Percentiles rank a stretch among this genome's conserved stretches.
phyloP scores from a whole-genome alignment of 1,140 invertebrate species.

The Diploscapter pachys region DNA sequence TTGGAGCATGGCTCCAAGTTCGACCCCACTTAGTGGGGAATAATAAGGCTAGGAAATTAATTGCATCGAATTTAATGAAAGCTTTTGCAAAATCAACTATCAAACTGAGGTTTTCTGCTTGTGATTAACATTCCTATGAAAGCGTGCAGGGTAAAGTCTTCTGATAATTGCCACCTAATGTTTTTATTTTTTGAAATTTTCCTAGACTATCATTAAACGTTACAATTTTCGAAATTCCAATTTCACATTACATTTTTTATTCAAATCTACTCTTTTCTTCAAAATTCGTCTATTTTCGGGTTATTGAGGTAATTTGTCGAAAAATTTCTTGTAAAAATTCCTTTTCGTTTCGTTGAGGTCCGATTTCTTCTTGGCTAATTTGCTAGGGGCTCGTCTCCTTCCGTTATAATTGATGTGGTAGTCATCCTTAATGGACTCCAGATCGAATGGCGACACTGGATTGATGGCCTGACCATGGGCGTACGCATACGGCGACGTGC shows the following conservation, averaged over 20 bases:
- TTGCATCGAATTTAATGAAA: no score
- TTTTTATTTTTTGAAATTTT: no score
- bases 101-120: no score
- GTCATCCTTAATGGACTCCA: slow-evolving; percentile 19
- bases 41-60: no score
- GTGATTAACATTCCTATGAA: no score
- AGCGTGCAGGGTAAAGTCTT: no score
- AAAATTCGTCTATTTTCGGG: not conserved
- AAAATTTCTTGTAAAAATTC: slow-evolving; percentile 19
- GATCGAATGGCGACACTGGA: slow-evolving; percentile 41
- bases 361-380: slow-evolving; percentile 3
- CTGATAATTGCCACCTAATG: no score
- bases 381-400: slow-evolving; percentile 5
- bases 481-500: slow-evolving; percentile 44
- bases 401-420: not conserved
- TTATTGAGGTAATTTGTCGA: slow-evolving; percentile 25
- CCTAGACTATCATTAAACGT: no score
- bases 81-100: no score
- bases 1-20: no score
- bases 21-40: no score
- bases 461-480: slow-evolving; percentile 42
- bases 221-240: not conserved
- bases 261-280: not conserved
- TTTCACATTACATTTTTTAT: not conserved
- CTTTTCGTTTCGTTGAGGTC: not conserved